Percentiles rank a stretch among this genome's conserved stretches.
Conservation (phyloP, 1,140 invertebrate genomes). For the Anadara kagoshimensis region DNA sequence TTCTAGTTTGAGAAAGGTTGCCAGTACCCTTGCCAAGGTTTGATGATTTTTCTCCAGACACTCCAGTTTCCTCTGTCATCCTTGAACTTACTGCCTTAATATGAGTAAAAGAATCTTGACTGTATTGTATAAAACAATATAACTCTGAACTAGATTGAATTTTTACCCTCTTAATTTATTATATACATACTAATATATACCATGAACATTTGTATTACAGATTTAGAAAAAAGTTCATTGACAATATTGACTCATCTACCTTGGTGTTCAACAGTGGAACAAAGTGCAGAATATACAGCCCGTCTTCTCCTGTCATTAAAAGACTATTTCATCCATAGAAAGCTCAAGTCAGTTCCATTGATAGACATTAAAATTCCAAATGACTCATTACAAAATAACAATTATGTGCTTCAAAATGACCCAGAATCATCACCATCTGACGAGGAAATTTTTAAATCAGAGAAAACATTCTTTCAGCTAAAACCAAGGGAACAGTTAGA, state of each 20-base stretch:
- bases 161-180: no score
- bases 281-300: constrained; percentile 33
- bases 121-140: no score
- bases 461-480: constrained; percentile 28
- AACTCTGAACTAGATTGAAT: no score
- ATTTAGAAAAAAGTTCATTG: constrained; percentile 60
- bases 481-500: constrained; percentile 20
- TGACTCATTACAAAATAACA: no score
- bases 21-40: no score
- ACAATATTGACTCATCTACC: constrained; percentile 53
- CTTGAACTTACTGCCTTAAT: no score
- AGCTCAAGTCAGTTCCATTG: constrained; percentile 54
- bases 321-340: constrained; percentile 57
- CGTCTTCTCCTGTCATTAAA: constrained; percentile 50
- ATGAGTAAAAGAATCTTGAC: no score
- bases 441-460: constrained; percentile 21
- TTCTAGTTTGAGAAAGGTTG: no score
- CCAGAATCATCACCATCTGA: constrained; percentile 11
- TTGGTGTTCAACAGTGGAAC: constrained; percentile 5
- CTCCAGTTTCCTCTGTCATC: no score
- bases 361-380: constrained; percentile 46
- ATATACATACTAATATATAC: no score
- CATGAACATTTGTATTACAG: constrained; percentile 47
- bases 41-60: no score
- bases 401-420: not conserved